Base-by-base conservation (phyloP, 2,797 vertebrate species). In the Thaleichthys pacificus region DNA sequence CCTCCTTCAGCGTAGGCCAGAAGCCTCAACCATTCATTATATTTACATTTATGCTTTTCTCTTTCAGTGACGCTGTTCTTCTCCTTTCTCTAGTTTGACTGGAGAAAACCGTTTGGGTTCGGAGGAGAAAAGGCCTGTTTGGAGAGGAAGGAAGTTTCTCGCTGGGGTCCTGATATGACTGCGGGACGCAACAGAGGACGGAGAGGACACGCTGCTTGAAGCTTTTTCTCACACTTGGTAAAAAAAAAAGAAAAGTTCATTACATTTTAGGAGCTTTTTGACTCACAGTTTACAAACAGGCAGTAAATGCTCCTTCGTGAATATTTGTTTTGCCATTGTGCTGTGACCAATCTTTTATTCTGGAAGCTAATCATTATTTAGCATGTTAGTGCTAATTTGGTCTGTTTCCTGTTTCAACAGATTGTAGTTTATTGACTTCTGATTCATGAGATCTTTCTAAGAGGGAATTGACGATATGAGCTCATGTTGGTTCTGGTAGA, bases 171-270 rank as follows among this genome's bases (percentile, higher is more conserved):
- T 51, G 68, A 4, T 68, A 15, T 80, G 86, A 93, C 86, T 9
- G 32, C 74, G 84, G 85, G 89, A 66, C 78, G 69, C 79, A 76
- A 85, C 80, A 80, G 79, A 60, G 73, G 51, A 56, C 17, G 51
- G 19, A 32, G 11, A 84, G 87, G 88, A 84, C 82, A 79, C 79
- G 86, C 91, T 91, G 86, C 90, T 82, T 83, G 80, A 82, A 80
- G 74, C 71, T 1, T 89, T 93, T 94, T 94, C 91, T 90, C 92
- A 91, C 87, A 62, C 89, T 84, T 90, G 92, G 28, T 56, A 61
- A 21, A 58, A 67, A 77, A 61, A 62, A 69, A 12, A 70, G 70
- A 38, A 47, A 47, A 47, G 42, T 47, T 47, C 30, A 68, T 58
- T 67, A 63, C 4, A n/a, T 5, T 62, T 66, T 70, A 69, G 61